Base-by-base conservation (phyloP, 2,797 vertebrate species). In the Rachycentron canadum region DNA sequence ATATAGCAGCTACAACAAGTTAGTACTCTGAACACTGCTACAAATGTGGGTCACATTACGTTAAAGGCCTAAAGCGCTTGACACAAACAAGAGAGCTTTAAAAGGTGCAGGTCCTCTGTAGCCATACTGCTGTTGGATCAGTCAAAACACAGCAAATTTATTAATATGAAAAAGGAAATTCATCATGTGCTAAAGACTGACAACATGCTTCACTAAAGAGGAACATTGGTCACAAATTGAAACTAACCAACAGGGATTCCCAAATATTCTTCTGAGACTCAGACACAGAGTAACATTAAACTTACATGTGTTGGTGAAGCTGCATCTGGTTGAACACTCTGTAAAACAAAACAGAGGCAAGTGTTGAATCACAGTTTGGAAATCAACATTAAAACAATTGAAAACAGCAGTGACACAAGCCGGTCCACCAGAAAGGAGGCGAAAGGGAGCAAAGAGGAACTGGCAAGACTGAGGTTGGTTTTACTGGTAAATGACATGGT, bases 281-380 rank as follows among this genome's bases (percentile, higher is more conserved):
- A 26, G 2, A n/a, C 11, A 63, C 3, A 60, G 65, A 76, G 8
- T 17, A 14, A 78, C 7, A 7, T 63, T n/a, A 50, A 60, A 97
- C 98, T 98, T 93, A 99, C 98, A 41, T 99, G 98, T 78, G 98
- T 95, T 17, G 98, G 98, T 25, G 98, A 99, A 78, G 98, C 98
- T 21, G 98, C 97, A 84, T 99, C 98, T 21, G 98, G 98, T 85
- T 99, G 98, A 82, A 99, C 96, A 0, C 98, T 99, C 98, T 99
- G 89, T 61, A 95, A 96, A 89, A 93, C 50, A 95, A 90, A 93
- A 50, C 5, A 74, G 17, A 43, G 66, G 40, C 2, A 32, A 67
- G 47, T 6, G 38, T 5, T 62, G 7, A 57, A 57, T 56, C 19
- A 63, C 2, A 10, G 30, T 71, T 60, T 62, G 9, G 30, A 57